Evolutionary conservation across 2,888 invertebrate genomes (phyloP), one percentile per base, ranked within the genome.

Genomic region (Ditylenchus weischeri): DNA sequence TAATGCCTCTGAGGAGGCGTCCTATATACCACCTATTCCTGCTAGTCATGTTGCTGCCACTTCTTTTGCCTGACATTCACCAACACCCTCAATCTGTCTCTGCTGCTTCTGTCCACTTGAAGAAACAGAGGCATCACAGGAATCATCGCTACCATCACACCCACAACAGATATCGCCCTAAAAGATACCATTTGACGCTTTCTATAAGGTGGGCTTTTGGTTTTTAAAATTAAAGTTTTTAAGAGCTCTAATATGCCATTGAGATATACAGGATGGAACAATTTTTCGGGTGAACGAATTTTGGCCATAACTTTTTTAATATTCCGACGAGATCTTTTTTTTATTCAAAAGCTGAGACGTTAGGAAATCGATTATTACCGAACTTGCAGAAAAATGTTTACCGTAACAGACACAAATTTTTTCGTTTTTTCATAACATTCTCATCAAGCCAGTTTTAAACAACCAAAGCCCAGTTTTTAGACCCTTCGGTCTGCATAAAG

Each of bases 151-250:
- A 43, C 11, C 47, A 58, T 21, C 64, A 38, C 38, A 23, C 43
- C 23, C 58, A 58, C 47, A 68, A 68, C 50, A 36, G 68, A 50
- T 63, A 77, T 65, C 65, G 76, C 63, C 69, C 79, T 48, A 77
- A 75, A 43, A 59, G 66, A 66, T 81, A 81, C 73, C 76, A 76
- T 57, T 66, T 81, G 58, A 81, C 81, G 6, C 70, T 81, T 35
- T 80, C 78, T 67, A 77, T 81, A 23, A 68, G 79, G 79, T 79
- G n/a, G 48, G 66, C 15, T 29, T 11, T 23, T 49, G 18, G 23
- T 19, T 43, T n/a, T 21, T n/a, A n/a, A 10, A 18, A 18, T 4
- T 21, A 19, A 18, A 18, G 0, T 2, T 13, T 51, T 19, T 7
- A 51, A 13, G 19, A 57, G 5, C 21, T 18, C n/a, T 21, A 50